These are phyloP conservation scores for Paracanthobrama guichenoti DNA, from an alignment of 2,113 vertebrate genomes.

Conservation along the genomic window DNA sequence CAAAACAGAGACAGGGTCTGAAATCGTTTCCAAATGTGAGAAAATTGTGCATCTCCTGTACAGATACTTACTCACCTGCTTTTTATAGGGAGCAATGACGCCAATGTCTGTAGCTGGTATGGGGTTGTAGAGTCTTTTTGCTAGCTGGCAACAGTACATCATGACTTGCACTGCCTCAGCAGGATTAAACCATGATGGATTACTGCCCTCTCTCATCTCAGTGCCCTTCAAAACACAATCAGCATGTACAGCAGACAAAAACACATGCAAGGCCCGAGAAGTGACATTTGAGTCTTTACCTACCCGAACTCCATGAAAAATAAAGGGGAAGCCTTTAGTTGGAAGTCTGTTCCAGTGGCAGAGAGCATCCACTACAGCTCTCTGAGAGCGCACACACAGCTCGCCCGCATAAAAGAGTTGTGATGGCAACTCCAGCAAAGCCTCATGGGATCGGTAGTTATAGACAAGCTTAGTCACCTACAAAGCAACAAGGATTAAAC, in stretches of 20 bases:
- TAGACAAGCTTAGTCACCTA: conserved; percentile 93
- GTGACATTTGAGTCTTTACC: conserved; percentile 26
- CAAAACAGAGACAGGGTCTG: too few relatives aligned
- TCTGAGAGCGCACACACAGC: conserved; percentile 79
- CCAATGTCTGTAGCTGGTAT: conserved; percentile 82
- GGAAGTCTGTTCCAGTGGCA: conserved; percentile 86
- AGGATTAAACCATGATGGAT: conserved; percentile 94
- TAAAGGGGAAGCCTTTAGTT: conserved; percentile 85
- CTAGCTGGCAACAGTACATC: conserved; percentile 89
- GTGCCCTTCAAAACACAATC: conserved; percentile 73
- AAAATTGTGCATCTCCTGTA: not conserved
- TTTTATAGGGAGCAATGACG: conserved; percentile 89
- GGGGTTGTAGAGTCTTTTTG: conserved; percentile 75
- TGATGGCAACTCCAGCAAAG: conserved; percentile 84
- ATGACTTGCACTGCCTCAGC: conserved; percentile 89
- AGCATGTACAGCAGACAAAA: not conserved
- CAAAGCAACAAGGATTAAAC: not conserved
- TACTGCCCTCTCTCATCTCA: conserved; percentile 86
- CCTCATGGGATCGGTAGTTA: conserved; percentile 91
- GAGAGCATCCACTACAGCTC: conserved; percentile 76
- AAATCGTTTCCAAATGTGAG: too few relatives aligned
- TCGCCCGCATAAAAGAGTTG: conserved; percentile 89
- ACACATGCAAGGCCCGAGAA: not conserved
- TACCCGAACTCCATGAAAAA: conserved; percentile 93
- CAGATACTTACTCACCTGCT: conserved; percentile 75